phyloP scores from a whole-genome alignment of 2,113 vertebrate species.

The Nyctereutes procyonoides region DNA sequence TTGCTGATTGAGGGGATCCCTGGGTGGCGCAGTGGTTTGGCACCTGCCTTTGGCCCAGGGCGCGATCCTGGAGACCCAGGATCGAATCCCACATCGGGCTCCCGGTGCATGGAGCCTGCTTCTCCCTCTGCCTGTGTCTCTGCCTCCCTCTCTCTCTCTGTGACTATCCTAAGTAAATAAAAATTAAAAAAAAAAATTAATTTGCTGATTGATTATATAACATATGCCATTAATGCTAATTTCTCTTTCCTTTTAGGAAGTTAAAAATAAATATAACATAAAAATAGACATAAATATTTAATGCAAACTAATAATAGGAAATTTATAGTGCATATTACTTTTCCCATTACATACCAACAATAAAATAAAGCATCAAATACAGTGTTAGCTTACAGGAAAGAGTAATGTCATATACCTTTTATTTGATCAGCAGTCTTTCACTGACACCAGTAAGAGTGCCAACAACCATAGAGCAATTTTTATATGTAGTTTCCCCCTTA shows the following conservation, averaged over 20 bases:
- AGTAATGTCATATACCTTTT: background rate
- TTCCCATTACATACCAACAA: background rate
- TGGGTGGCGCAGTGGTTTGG: too few species aligned
- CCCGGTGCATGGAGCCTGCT: too few species aligned
- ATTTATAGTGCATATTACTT: background rate
- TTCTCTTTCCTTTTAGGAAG: background rate
- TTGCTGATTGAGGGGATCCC: background rate
- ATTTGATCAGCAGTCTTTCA: background rate
- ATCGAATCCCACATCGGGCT: too few species aligned
- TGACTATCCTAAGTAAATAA: too few species aligned
- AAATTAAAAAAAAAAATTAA: too few species aligned
- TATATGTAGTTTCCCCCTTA: background rate
- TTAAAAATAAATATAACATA: constrained; percentile 17
- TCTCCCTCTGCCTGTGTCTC: too few species aligned
- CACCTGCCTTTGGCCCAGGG: too few species aligned
- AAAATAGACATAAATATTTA: constrained; percentile 1
- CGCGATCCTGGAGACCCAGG: too few species aligned
- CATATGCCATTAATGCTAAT: background rate
- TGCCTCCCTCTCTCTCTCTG: too few species aligned
- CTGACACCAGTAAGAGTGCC: background rate
- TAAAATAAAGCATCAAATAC: constrained; percentile 15
- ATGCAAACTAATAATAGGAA: background rate
- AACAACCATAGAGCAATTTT: background rate
- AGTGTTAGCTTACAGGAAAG: background rate
- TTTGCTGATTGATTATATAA: background rate